Conservation (phyloP, 2,113 vertebrate genomes). For the Strix aluco region DNA sequence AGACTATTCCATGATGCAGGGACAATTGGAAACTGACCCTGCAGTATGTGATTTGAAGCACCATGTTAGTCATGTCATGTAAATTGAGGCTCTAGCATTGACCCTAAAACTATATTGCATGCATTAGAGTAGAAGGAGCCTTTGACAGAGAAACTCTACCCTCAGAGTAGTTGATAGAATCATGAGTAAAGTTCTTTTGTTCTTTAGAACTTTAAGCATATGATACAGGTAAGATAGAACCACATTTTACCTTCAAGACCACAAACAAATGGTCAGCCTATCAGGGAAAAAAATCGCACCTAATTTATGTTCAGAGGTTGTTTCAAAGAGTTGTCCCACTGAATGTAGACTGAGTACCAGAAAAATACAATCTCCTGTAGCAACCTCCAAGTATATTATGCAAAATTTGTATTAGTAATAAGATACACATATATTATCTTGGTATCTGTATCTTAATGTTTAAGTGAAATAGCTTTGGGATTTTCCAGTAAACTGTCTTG, state of each 20-base stretch:
- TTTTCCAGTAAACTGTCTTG: neutral
- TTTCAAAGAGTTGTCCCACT: neutral
- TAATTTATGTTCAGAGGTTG: neutral
- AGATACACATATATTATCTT: neutral
- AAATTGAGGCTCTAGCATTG: neutral
- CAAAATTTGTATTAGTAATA: neutral
- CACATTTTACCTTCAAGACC: neutral
- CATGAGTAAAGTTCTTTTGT: neutral
- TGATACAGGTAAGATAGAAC: neutral
- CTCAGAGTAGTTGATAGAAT: neutral
- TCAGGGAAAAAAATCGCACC: neutral
- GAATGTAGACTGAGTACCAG: neutral
- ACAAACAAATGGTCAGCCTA: neutral
- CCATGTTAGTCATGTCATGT: accelerated
- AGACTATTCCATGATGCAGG: neutral
- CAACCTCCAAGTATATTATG: neutral
- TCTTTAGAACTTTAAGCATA: neutral
- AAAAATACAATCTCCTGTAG: neutral
- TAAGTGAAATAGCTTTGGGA: neutral
- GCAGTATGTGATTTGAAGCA: neutral
- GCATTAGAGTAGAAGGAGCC: neutral
- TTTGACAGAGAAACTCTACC: neutral
- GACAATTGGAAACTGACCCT: neutral
- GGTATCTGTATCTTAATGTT: neutral
- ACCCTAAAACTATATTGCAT: neutral